phyloP scores from a whole-genome alignment of 2,888 invertebrate genomes.

The Tupiocoris notatus region DNA sequence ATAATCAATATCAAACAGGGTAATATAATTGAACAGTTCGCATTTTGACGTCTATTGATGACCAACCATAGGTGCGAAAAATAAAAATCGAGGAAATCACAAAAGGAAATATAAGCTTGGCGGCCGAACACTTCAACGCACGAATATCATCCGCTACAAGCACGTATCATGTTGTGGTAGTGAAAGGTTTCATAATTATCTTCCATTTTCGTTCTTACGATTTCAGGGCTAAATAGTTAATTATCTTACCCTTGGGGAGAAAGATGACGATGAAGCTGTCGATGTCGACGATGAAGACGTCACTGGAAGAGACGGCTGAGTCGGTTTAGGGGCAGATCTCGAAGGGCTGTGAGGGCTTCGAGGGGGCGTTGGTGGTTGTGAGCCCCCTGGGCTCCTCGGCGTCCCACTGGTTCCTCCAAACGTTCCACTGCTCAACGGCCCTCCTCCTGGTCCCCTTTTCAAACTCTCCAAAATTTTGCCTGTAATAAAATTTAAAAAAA shows the following conservation, averaged over 20 bases:
- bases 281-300: conserved; percentile 14
- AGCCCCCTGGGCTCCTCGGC: conserved; percentile 52
- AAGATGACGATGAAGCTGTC: conserved; percentile 26
- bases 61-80: too few species aligned
- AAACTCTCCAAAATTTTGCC: conserved; percentile 57
- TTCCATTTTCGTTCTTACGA: too few species aligned
- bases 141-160: too few species aligned
- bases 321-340: conserved; percentile 24
- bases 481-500: conserved; percentile 50
- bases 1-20: too few species aligned
- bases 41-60: too few species aligned
- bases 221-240: too few species aligned
- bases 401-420: conserved; percentile 15
- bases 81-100: too few species aligned
- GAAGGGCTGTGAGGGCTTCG: conserved; percentile 41
- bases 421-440: not conserved
- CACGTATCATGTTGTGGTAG: too few species aligned
- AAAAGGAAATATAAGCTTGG: too few species aligned
- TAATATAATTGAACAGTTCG: too few species aligned
- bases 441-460: conserved; percentile 31
- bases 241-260: conserved; percentile 43
- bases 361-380: conserved; percentile 56
- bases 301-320: not conserved
- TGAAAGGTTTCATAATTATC: too few species aligned
- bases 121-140: too few species aligned